Evolutionary conservation across 2,797 vertebrate species (phyloP).

Genomic region (Catostomus latipinnis): DNA sequence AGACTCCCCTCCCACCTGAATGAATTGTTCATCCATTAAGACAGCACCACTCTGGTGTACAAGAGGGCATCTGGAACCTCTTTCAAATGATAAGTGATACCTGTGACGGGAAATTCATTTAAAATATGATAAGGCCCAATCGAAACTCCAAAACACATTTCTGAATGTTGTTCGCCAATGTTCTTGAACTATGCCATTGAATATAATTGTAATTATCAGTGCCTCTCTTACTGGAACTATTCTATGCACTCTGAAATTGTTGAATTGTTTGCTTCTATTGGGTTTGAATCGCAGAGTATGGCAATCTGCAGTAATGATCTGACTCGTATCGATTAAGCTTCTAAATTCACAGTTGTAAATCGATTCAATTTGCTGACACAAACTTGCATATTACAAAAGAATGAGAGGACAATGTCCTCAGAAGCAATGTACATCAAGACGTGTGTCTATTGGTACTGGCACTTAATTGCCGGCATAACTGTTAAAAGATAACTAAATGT

Average conservation of each 20-base stretch:
- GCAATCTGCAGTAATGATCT: background rate
- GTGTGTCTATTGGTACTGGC: background rate
- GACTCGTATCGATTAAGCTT: background rate
- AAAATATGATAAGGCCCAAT: background rate
- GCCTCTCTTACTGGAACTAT: background rate
- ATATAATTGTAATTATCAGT: background rate
- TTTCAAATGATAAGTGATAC: background rate
- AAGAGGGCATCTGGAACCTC: constrained; percentile 25
- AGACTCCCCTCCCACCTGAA: constrained; percentile 56
- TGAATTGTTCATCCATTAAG: constrained; percentile 73
- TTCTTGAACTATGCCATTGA: background rate
- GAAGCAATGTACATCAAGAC: background rate
- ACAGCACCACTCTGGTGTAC: constrained; percentile 20
- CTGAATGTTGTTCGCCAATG: background rate
- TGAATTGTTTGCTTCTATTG: background rate
- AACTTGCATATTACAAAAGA: background rate
- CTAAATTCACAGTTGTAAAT: background rate
- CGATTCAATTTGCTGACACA: background rate
- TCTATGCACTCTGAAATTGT: background rate
- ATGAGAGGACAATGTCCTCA: background rate
- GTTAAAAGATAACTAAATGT: constrained; percentile 31
- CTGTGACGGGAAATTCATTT: background rate
- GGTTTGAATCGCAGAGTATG: background rate
- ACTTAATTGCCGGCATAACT: background rate
- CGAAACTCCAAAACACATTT: background rate